Evolutionary conservation across 2,797 vertebrate species (phyloP).

Genomic region (Sternotherus odoratus): DNA sequence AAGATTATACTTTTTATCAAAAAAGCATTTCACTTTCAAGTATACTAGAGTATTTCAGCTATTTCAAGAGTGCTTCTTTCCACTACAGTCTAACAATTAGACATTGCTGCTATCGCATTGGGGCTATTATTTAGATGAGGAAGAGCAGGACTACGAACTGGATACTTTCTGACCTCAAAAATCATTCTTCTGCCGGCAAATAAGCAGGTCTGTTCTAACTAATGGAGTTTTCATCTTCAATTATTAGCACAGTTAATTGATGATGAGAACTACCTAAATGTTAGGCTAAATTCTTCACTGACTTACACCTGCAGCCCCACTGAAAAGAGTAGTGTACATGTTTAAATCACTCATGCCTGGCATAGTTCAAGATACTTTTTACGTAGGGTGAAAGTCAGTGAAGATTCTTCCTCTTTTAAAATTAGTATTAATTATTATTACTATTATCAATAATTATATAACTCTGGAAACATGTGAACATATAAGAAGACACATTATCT

Average conservation of each 20-base stretch:
- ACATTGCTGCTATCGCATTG: conserved; percentile 76
- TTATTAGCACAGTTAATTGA: background rate
- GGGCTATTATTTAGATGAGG: conserved; percentile 59
- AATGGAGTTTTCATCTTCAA: background rate
- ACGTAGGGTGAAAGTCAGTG: background rate
- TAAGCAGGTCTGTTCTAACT: background rate
- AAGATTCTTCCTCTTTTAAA: background rate
- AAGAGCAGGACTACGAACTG: background rate
- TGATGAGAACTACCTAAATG: background rate
- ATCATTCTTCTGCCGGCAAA: background rate
- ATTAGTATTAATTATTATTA: background rate
- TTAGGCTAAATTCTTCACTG: background rate
- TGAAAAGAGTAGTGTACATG: background rate
- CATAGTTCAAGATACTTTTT: too few species aligned
- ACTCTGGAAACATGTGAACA: background rate
- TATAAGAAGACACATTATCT: background rate
- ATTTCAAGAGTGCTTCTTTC: conserved; percentile 72
- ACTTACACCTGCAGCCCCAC: background rate
- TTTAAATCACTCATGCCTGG: too few species aligned
- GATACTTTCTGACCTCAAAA: conserved; percentile 27
- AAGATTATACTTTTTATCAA: conserved; percentile 65
- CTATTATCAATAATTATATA: background rate
- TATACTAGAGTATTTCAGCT: conserved; percentile 70
- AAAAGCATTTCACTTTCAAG: conserved; percentile 73
- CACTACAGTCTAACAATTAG: conserved; percentile 60